Conservation (phyloP, 2,797 vertebrate genomes). For the Eurystomus glaucurus region DNA sequence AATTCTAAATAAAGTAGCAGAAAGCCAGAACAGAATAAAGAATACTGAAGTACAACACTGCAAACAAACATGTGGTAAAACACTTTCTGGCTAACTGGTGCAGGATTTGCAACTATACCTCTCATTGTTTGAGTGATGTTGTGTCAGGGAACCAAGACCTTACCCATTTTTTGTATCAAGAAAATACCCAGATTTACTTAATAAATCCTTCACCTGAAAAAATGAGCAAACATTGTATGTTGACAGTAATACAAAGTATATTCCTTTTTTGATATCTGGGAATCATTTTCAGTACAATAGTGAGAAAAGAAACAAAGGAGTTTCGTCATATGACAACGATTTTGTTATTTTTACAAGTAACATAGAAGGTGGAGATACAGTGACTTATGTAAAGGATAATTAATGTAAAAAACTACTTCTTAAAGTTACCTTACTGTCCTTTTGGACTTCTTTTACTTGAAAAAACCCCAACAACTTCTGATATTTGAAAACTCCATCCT, state of each 20-base stretch:
- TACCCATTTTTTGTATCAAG: not conserved
- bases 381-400: not conserved
- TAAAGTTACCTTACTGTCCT: not conserved
- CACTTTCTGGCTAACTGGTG: rapidly evolving
- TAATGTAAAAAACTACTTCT: not conserved
- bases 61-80: not conserved
- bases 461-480: not conserved
- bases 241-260: not conserved
- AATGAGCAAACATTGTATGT: not conserved
- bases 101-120: not conserved
- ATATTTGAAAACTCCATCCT: not conserved
- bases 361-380: not conserved
- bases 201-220: not conserved
- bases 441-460: not conserved
- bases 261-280: not conserved
- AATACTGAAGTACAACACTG: not conserved
- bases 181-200: not conserved
- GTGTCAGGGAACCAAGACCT: not conserved
- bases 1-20: not conserved
- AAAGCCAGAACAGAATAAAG: not conserved
- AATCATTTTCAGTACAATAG: not conserved
- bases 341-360: not conserved
- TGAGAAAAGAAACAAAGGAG: not conserved
- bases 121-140: not conserved
- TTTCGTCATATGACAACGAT: not conserved